Evolutionary conservation across 2,797 vertebrate genomes (phyloP).

Genomic region (Oreochromis mossambicus): DNA sequence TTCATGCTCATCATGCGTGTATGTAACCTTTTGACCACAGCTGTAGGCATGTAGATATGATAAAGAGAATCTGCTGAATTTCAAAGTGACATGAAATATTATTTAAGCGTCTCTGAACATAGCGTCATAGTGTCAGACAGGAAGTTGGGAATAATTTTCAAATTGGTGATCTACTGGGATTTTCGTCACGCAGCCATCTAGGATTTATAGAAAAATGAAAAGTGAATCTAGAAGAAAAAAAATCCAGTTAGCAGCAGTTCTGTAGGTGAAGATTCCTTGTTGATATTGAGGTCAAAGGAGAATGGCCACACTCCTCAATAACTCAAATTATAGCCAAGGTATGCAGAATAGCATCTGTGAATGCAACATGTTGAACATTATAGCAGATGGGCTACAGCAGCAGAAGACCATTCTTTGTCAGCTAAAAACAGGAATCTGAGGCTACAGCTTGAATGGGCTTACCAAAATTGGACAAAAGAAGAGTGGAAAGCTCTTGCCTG

Average conservation of each 20-base stretch:
- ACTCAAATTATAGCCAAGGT: not conserved
- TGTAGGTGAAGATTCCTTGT: not conserved
- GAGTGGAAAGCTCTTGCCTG: not conserved
- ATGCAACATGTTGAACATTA: not conserved
- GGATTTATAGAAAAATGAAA: accelerated
- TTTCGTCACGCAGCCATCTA: accelerated
- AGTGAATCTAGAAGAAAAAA: not conserved
- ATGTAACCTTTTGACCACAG: not conserved
- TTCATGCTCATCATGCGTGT: accelerated
- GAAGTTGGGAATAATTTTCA: not conserved
- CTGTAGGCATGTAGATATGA: not conserved
- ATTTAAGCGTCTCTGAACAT: not conserved
- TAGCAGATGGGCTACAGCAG: not conserved
- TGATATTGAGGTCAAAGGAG: not conserved
- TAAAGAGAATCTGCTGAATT: not conserved
- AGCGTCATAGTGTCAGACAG: not conserved
- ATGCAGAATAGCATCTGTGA: not conserved
- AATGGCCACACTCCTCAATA: not conserved
- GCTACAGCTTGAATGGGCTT: not conserved
- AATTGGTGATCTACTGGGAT: not conserved
- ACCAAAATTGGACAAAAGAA: not conserved
- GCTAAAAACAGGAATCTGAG: accelerated
- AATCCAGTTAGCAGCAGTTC: not conserved
- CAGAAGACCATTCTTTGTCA: not conserved
- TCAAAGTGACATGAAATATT: not conserved